Conservation (phyloP, 2,113 vertebrate species). For the Agelaius phoeniceus region DNA sequence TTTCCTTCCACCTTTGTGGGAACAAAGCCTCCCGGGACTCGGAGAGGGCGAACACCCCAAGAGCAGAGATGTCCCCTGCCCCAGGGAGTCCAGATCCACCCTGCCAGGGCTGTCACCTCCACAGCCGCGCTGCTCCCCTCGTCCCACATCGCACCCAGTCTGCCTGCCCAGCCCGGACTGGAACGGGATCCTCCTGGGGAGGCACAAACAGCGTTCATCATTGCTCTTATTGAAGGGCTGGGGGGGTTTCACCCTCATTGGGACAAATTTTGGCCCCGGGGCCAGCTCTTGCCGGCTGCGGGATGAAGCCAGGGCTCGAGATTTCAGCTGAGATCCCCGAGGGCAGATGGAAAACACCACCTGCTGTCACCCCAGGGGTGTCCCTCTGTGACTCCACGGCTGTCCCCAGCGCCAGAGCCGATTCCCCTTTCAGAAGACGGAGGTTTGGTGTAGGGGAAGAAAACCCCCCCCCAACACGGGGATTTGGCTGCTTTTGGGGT, state of each 20-base stretch:
- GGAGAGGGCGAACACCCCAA: background rate
- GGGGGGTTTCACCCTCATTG: rapidly evolving
- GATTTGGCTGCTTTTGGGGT: background rate
- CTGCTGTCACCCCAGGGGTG: background rate
- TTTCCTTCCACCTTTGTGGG: background rate
- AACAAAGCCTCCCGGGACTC: rapidly evolving
- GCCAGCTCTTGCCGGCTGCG: background rate
- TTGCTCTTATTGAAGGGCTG: rapidly evolving
- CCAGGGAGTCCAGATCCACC: background rate
- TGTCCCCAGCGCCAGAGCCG: background rate
- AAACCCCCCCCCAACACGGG: rapidly evolving
- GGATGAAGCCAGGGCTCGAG: background rate
- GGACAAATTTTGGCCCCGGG: background rate
- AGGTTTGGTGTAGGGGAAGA: background rate
- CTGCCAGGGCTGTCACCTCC: background rate
- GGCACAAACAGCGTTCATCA: background rate
- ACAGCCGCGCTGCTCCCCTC: rapidly evolving
- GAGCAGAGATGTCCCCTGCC: background rate
- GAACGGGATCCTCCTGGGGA: background rate
- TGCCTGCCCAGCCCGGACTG: background rate
- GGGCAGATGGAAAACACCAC: background rate
- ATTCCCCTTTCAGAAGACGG: background rate
- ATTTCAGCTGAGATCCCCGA: background rate
- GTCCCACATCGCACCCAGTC: background rate
- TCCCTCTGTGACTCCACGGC: background rate